These are phyloP conservation scores for Hippopotamus amphibius DNA, from an alignment of 2,113 vertebrate species.

Conservation along the genomic window DNA sequence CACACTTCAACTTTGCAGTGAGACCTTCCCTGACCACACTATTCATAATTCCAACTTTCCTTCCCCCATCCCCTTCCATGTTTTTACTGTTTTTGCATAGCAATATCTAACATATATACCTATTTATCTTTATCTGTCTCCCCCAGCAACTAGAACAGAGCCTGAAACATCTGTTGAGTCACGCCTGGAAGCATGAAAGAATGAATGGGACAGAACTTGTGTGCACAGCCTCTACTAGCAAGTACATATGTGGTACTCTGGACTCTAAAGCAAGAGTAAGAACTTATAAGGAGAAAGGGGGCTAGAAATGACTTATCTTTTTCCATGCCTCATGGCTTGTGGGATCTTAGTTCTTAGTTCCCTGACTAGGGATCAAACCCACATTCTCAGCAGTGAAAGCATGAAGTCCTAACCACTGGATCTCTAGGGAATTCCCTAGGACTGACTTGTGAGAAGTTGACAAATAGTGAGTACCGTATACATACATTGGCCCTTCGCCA, in stretches of 20 bases:
- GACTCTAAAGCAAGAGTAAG: background rate
- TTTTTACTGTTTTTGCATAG: background rate
- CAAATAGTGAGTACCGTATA: background rate
- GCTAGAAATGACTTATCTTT: background rate
- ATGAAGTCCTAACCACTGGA: background rate
- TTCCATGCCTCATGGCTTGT: accelerated
- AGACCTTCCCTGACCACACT: background rate
- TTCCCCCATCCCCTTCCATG: background rate
- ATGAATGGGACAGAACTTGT: background rate
- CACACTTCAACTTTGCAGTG: background rate
- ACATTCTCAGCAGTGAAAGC: background rate
- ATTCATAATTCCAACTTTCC: background rate
- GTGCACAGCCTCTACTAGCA: background rate
- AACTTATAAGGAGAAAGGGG: background rate
- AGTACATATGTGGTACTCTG: background rate
- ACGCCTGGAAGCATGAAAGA: background rate
- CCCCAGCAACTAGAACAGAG: background rate
- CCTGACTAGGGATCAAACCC: background rate
- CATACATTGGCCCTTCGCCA: background rate
- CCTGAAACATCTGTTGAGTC: background rate
- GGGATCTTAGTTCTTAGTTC: background rate
- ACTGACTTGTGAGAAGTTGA: background rate
- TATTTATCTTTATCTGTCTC: background rate
- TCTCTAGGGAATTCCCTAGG: background rate
- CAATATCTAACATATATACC: background rate